phyloP scores from a whole-genome alignment of 2,888 invertebrate genomes.

The Cyrtodaria siliqua region DNA sequence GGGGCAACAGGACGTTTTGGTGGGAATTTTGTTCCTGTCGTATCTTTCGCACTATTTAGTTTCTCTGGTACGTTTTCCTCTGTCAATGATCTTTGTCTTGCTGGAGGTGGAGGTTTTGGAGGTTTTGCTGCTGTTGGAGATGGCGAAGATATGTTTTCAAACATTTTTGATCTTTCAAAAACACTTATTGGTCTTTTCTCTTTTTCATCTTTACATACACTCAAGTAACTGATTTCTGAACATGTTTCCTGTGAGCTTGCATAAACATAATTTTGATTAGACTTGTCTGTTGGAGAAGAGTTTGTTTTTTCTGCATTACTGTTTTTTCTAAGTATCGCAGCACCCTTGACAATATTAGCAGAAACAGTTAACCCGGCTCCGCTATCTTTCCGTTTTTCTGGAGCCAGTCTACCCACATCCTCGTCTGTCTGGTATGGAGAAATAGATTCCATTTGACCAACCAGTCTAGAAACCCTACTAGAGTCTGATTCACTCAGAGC shows the following conservation, averaged over 20 bases:
- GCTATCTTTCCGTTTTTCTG: too few relatives aligned
- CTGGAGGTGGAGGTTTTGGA: conserved; percentile 37
- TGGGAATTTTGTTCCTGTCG: background rate
- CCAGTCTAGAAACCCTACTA: conserved; percentile 34
- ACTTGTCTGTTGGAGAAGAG: background rate
- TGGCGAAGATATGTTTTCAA: conserved; percentile 48
- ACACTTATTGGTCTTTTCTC: conserved; percentile 64
- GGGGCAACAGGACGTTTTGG: conserved; percentile 21
- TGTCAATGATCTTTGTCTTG: conserved; percentile 18
- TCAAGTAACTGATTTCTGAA: background rate
- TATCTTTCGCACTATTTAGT: conserved; percentile 1
- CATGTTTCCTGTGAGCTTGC: background rate
- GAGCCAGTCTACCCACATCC: background rate
- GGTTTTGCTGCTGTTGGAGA: background rate
- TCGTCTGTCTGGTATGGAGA: background rate
- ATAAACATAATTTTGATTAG: background rate
- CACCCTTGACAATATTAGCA: too few relatives aligned
- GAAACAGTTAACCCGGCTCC: too few relatives aligned
- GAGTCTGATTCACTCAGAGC: conserved; percentile 4
- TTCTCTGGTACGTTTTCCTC: conserved; percentile 13
- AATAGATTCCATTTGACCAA: conserved; percentile 18
- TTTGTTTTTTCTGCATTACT: background rate
- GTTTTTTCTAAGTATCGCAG: background rate
- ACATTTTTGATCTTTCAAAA: conserved; percentile 68
- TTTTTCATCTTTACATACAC: background rate